Evolutionary conservation across 2,888 invertebrate genomes (phyloP).

Genomic region (Ptychoptera contaminata): DNA sequence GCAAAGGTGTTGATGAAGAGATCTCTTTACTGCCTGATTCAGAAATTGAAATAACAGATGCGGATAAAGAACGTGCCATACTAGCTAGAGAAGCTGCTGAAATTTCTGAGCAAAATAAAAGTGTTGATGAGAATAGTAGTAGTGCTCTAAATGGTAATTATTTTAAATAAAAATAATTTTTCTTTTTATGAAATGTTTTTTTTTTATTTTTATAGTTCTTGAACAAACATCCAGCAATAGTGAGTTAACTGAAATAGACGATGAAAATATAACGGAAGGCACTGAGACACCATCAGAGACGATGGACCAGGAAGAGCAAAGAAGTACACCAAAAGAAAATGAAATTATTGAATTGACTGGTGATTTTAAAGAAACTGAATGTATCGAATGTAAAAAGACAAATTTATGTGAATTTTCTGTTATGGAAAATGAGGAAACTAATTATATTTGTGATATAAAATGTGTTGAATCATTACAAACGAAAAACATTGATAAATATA

Average conservation of each 20-base stretch:
- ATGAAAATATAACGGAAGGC: slow-evolving; percentile 11
- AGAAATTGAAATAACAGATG: slow-evolving; percentile 48
- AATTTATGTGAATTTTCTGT: slow-evolving; percentile 28
- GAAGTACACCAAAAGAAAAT: slow-evolving; percentile 26
- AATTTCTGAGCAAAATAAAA: slow-evolving; percentile 15
- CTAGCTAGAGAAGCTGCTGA: slow-evolving; percentile 26
- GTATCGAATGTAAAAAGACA: slow-evolving; percentile 32
- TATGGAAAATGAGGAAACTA: slow-evolving; percentile 22
- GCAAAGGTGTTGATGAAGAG: slow-evolving; percentile 46
- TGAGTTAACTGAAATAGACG: slow-evolving; percentile 1
- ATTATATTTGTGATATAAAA: slow-evolving; percentile 32
- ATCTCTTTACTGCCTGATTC: slow-evolving; percentile 53
- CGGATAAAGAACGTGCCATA: slow-evolving; percentile 44
- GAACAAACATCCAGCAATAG: slow-evolving; percentile 16
- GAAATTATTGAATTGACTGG: slow-evolving; percentile 31
- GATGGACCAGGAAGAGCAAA: slow-evolving; percentile 27
- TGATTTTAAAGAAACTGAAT: slow-evolving; percentile 26
- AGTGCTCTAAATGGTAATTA: neutral
- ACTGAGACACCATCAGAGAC: slow-evolving; percentile 12
- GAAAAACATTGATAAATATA: slow-evolving; percentile 24
- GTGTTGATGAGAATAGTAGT: slow-evolving; percentile 7
- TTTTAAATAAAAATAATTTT: slow-evolving; percentile 4
- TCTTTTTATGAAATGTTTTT: no score
- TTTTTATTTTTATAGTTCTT: no score
- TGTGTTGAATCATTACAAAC: slow-evolving; percentile 35